Conservation (phyloP, 1,140 invertebrate genomes). For the Agraylea sexmaculata region DNA sequence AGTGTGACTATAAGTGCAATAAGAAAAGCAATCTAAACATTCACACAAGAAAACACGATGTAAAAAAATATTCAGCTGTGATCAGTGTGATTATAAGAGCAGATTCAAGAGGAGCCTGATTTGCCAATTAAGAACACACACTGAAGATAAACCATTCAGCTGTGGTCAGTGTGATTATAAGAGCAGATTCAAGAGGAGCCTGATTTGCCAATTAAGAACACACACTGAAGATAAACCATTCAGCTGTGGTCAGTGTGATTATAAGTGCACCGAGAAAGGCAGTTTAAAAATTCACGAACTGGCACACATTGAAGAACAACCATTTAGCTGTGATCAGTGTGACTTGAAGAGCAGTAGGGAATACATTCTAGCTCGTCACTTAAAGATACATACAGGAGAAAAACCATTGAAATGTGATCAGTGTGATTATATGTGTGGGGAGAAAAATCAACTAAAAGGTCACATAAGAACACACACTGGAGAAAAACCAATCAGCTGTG, state of each 20-base stretch:
- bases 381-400: background rate
- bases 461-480: slow-evolving; percentile 1
- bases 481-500: too few species aligned
- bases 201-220: too few species aligned
- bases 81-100: too few species aligned
- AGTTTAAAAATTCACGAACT: slow-evolving; percentile 1
- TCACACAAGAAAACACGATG: background rate
- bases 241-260: background rate
- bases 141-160: too few species aligned
- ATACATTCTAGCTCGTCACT: background rate
- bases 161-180: too few species aligned
- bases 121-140: too few species aligned
- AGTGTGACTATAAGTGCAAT: background rate
- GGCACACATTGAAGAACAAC: background rate
- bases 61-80: background rate
- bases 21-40: background rate
- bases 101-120: too few species aligned
- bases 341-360: background rate
- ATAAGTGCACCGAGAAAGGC: background rate
- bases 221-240: background rate
- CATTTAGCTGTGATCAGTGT: background rate
- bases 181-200: too few species aligned
- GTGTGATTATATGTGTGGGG: background rate
- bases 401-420: background rate
- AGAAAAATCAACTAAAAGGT: background rate